A percentile compares a stretch with the other conserved stretches of the same genome.
Conservation (phyloP, 2,888 invertebrate genomes). For the Hydroisotoma schaefferi region DNA sequence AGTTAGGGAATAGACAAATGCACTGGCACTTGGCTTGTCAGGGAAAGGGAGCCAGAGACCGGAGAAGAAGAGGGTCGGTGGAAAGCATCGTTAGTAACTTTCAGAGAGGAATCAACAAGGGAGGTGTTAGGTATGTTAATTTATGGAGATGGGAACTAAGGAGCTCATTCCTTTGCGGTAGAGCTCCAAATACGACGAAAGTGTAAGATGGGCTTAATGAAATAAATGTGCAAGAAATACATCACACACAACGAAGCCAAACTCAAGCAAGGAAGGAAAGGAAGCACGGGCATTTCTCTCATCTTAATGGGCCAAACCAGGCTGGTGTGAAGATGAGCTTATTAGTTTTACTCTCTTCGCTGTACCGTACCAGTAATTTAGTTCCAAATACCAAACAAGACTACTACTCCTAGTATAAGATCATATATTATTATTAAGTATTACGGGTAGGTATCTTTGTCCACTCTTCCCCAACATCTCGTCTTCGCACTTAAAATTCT, state of each 20-base stretch:
- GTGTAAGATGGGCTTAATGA: slow-evolving; percentile 5
- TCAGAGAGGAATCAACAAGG: slow-evolving; percentile 15
- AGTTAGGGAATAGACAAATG: too few species aligned
- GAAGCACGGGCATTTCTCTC: too few species aligned
- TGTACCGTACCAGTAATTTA: too few species aligned
- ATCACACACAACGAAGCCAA: too few species aligned
- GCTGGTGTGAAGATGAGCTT: slow-evolving; percentile 7
- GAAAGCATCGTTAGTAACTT: slow-evolving; percentile 1
- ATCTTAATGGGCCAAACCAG: background rate
- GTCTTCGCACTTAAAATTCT: too few species aligned
- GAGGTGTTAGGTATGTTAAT: slow-evolving; percentile 48
- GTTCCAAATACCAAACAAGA: too few species aligned
- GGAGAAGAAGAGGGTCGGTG: slow-evolving; percentile 7
- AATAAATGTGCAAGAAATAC: slow-evolving; percentile 7
- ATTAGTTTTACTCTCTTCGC: slow-evolving; percentile 2
- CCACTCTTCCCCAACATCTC: too few species aligned
- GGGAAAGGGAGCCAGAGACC: slow-evolving; percentile 3
- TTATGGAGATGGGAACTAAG: slow-evolving; percentile 46
- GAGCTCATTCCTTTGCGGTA: slow-evolving; percentile 20
- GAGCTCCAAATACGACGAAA: slow-evolving; percentile 4
- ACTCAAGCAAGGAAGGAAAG: too few species aligned
- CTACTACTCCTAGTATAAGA: too few species aligned
- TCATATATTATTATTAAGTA: too few species aligned
- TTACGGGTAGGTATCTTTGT: too few species aligned
- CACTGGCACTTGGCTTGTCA: too few species aligned